Evolutionary conservation across 1,140 invertebrate genomes (phyloP), one percentile per base, ranked within the genome.

Genomic region (Papilio aristodemus): DNA sequence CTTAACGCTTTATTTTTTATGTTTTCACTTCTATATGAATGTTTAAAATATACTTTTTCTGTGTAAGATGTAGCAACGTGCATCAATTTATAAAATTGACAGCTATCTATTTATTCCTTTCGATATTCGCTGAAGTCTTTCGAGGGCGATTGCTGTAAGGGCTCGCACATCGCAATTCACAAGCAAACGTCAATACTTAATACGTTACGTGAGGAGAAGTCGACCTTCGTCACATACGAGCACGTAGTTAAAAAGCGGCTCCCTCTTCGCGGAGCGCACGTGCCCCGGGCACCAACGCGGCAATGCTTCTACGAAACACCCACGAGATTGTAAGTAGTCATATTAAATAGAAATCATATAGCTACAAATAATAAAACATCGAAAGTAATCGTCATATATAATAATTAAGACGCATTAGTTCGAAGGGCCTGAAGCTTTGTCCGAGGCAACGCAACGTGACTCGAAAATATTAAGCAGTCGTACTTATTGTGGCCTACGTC

Each of bases 151-250:
- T 54, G 46, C 17, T 54, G 14, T 14, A 54, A 54, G 9, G 46
- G 46, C 46, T 54, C 46, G 22, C 46, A 22, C 9, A 62, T 19
- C 9, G 32, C 59, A 37, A 62, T 62, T 62, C 32, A 10, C 32
- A 10, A 13, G 36, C 27, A 36, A 36, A 37, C 59, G 32, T 62
- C 59, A 62, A 62, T 62, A 62, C 27, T 38, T 62, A 62, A 62
- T 62, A 32, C 13, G 13, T 19, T 32, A 37, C 59, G 59, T 62
- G 59, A 62, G 7, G n/a, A 14, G 32, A 14, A 43, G 25, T 14
- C 58, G 58, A 39, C 59, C 59, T 38, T 37, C 59, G 59, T 37
- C 59, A 57, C 54, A 62, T 32, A 11, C 59, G 36, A 38, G 32
- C 59, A 19, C 59, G 36, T 59, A 7, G 1, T 14, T 50, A 50